Evolutionary conservation across 2,113 vertebrate genomes (phyloP).

Genomic region (Labeo catla): DNA sequence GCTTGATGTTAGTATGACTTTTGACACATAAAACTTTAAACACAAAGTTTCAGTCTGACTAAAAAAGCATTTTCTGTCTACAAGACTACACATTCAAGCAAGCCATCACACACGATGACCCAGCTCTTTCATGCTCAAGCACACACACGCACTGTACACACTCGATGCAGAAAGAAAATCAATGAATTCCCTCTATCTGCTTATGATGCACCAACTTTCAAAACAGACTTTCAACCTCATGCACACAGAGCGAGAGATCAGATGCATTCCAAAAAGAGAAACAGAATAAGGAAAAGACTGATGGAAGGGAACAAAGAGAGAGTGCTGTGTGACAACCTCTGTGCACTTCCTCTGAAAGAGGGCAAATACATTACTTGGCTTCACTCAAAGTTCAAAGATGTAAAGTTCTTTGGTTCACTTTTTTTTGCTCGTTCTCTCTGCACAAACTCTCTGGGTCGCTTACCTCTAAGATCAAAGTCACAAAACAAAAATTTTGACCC

Average conservation of each 20-base stretch:
- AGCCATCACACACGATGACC: slow-evolving; percentile 10
- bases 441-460: not conserved
- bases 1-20: not conserved
- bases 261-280: slow-evolving; percentile 26
- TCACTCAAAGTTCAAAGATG: slow-evolving; percentile 34
- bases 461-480: not conserved
- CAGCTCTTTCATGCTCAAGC: not conserved
- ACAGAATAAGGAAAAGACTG: slow-evolving; percentile 19
- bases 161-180: not conserved
- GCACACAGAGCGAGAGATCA: slow-evolving; percentile 6
- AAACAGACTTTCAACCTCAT: slow-evolving; percentile 27
- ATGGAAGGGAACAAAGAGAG: slow-evolving; percentile 15
- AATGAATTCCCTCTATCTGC: slow-evolving; percentile 55
- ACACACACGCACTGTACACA: slow-evolving; percentile 23
- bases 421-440: not conserved
- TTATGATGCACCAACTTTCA: slow-evolving; percentile 59
- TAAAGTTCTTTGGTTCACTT: slow-evolving; percentile 24
- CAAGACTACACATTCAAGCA: slow-evolving; percentile 19
- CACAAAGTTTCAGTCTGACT: not conserved
- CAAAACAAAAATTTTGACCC: not conserved
- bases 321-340: not conserved
- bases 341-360: slow-evolving; percentile 14
- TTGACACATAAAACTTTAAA: not conserved
- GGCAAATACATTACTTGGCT: slow-evolving; percentile 24
- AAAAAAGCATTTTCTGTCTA: not conserved